These are phyloP conservation scores for Stenodema calcarata DNA, from an alignment of 2,888 invertebrate species.

Conservation along the genomic window DNA sequence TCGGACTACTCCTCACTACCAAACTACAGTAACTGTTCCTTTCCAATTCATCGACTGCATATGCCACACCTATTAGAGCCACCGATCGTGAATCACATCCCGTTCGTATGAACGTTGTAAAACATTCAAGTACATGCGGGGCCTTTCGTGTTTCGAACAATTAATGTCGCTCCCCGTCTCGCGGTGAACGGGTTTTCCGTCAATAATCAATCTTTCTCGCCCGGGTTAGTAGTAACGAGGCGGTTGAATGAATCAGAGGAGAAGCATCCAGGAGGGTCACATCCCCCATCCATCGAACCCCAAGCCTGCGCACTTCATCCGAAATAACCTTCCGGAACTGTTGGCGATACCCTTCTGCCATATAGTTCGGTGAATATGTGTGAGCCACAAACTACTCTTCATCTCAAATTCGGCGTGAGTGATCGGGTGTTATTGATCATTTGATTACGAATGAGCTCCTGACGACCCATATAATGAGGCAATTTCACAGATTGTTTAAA, in stretches of 20 bases:
- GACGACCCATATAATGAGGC: too few relatives aligned
- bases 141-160: neutral
- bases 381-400: constrained; percentile 60
- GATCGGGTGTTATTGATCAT: neutral
- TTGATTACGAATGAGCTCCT: too few relatives aligned
- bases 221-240: neutral
- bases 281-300: neutral
- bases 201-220: neutral
- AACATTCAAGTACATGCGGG: neutral
- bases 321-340: neutral
- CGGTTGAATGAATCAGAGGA: neutral
- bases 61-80: too few relatives aligned
- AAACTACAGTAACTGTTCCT: too few relatives aligned
- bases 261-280: neutral
- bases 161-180: neutral
- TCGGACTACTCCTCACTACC: too few relatives aligned
- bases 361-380: constrained; percentile 54
- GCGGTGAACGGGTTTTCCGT: neutral
- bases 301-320: neutral
- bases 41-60: too few relatives aligned
- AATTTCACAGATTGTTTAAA: too few relatives aligned
- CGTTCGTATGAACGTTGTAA: neutral
- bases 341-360: neutral
- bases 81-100: too few relatives aligned
- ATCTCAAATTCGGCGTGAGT: constrained; percentile 61